Evolutionary conservation across 2,113 vertebrate species (phyloP), one percentile per base, ranked within the genome.

Genomic region (Coreoperca whiteheadi): DNA sequence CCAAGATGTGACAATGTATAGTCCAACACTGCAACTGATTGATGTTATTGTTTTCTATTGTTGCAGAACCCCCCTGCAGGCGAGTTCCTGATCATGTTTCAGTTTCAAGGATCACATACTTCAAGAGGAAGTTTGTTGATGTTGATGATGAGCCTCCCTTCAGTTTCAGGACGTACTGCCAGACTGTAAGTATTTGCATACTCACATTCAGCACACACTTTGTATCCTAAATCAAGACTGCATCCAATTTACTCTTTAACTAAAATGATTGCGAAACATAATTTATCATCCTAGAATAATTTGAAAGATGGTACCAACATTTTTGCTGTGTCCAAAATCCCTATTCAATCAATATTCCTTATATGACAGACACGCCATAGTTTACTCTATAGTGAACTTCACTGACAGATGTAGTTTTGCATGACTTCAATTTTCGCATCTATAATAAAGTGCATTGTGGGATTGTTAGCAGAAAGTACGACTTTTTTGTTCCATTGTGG

Each of bases 101-200:
- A 37, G 92, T 98, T 91, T 97, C 98, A 66, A 97, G 97, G 95
- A 96, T 97, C 79, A 94, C 97, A 76, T 98, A 97, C 95, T 98
- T 98, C 95, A 99, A 99, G 96, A 97, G 98, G 95, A 99, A 99
- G 95, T 97, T 97, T 93, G 95, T 98, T 84, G 97, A 98, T 89
- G 97, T 98, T 70, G 97, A 98, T 74, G 97, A 99, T 87, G 97
- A 98, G 90, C 92, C 96, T 89, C 96, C 96, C 76, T 95, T 97
- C 60, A 96, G 96, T 74, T 96, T 97, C 94, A 94, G 96, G 95
- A 96, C 96, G 85, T 99, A 97, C 93, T 95, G 96, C 79, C 97
- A 97, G 92, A 97, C 97, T 93, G 98, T 99, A 96, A 92, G 97
- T 96, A 89, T 81, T 37, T 2, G 57, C 16, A 14, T n/a, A 60